Evolutionary conservation across 2,113 vertebrate species (phyloP).

Genomic region (Mobula birostris): DNA sequence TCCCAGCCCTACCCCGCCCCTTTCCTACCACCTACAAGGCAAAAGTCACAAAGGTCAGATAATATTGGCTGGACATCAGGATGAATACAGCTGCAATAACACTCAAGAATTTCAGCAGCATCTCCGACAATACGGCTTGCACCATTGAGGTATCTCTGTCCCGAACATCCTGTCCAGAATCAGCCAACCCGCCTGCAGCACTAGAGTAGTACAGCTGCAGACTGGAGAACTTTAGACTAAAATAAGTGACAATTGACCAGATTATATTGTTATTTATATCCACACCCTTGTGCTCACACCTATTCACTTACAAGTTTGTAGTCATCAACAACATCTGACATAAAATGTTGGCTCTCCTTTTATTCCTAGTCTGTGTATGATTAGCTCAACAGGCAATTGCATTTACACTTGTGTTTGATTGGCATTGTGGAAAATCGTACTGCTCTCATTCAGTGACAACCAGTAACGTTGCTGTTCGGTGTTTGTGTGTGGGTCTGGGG

Average conservation of each 20-base stretch:
- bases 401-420: constrained; percentile 5
- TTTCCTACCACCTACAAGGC: not conserved
- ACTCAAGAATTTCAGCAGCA: not conserved
- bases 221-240: not conserved
- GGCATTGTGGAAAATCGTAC: not conserved
- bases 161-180: not conserved
- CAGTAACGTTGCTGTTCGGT: not conserved
- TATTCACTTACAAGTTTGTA: not conserved
- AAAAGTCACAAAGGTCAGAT: not conserved
- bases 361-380: not conserved
- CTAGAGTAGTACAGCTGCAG: not conserved
- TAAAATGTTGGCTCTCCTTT: not conserved
- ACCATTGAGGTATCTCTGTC: not conserved
- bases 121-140: not conserved
- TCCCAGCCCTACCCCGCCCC: not conserved
- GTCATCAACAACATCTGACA: not conserved
- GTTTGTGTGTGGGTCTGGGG: not conserved
- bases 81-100: not conserved
- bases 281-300: not conserved
- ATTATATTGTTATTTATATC: not conserved
- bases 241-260: not conserved
- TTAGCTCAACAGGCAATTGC: not conserved
- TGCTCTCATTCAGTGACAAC: not conserved
- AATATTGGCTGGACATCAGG: not conserved
- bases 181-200: not conserved